Percentiles rank a stretch among this genome's conserved stretches.
Evolutionary conservation across 2,888 invertebrate species (phyloP).

Genomic region (Rhagonycha fulva): DNA sequence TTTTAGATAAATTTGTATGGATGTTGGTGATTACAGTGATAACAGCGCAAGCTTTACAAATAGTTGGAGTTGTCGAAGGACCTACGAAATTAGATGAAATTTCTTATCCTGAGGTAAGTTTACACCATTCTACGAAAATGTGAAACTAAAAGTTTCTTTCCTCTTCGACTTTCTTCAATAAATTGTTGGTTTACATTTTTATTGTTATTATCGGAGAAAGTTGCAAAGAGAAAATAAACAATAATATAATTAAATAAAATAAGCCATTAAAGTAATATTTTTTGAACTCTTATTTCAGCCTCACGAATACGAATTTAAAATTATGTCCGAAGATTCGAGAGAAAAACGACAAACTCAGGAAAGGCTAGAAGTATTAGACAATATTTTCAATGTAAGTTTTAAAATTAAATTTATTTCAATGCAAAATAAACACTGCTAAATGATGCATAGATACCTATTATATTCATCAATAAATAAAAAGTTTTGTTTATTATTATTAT

Average conservation of each 20-base stretch:
- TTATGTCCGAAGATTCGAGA: slow-evolving; percentile 41
- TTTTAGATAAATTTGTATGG: slow-evolving; percentile 53
- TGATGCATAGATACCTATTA: too few relatives aligned
- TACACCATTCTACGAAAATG: background rate
- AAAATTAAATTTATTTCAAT: background rate
- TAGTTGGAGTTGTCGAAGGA: slow-evolving; percentile 50
- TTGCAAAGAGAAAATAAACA: background rate
- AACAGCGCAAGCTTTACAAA: slow-evolving; percentile 51
- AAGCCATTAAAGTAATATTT: background rate
- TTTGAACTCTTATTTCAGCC: slow-evolving; percentile 35
- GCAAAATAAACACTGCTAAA: background rate
- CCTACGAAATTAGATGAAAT: slow-evolving; percentile 47
- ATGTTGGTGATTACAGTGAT: slow-evolving; percentile 49
- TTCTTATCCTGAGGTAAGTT: slow-evolving; percentile 42
- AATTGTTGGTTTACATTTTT: background rate
- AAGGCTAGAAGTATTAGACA: slow-evolving; percentile 48
- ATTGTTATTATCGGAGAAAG: background rate
- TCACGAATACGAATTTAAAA: slow-evolving; percentile 44
- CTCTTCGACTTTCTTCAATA: background rate
- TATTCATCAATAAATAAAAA: too few relatives aligned
- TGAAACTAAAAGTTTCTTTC: background rate
- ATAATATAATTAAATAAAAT: background rate
- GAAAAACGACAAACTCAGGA: slow-evolving; percentile 47
- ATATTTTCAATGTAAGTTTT: slow-evolving; percentile 51
- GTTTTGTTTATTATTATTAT: too few relatives aligned